Base-by-base conservation (phyloP, 2,113 vertebrate species). In the Labeo rohita region DNA sequence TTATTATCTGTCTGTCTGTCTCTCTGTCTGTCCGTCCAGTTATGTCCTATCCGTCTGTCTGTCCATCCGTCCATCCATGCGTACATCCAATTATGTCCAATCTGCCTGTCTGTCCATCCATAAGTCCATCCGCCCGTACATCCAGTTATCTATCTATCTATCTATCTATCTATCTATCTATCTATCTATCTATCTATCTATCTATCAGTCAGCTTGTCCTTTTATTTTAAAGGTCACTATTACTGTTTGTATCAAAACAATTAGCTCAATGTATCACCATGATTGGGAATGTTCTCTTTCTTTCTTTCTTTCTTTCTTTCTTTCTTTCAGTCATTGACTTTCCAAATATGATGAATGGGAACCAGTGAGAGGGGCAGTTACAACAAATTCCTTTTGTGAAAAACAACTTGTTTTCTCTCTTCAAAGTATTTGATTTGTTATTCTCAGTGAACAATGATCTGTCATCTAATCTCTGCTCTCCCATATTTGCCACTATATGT, bases 401-500 rank as follows among this genome's bases (percentile, higher is more conserved):
- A 88, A 86, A 87, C 49, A 85, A 63, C 18, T 28, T 83, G 66
- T 85, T 84, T 87, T 86, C 11, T 16, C 39, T 76, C 13, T 13
- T 66, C 39, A 43, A 39, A 21, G 34, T 78, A 76, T 77, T 34
- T 63, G 49, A 73, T 56, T 73, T 84, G 72, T 88, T 89, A 56
- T 89, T 80, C 39, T 21, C 65, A 80, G 61, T 34, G 8, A 85
- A 85, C 74, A 84, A 75, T 84, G 59, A 82, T 45, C 43, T 59
- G 85, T 85, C 87, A 56, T 84, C 86, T 91, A 88, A 88, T 91
- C 85, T 87, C 72, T 76, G 59, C 50, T 23, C 61, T 75, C 50
- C 66, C 80, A 84, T 87, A 88, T 91, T 86, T 89, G 54, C 73
- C 16, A 74, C 80, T 87, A 75, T 87, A 86, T 88, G 80, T 81